These are phyloP conservation scores for Dysmachus trigonus DNA, from an alignment of 2,888 invertebrate genomes.

Conservation along the genomic window DNA sequence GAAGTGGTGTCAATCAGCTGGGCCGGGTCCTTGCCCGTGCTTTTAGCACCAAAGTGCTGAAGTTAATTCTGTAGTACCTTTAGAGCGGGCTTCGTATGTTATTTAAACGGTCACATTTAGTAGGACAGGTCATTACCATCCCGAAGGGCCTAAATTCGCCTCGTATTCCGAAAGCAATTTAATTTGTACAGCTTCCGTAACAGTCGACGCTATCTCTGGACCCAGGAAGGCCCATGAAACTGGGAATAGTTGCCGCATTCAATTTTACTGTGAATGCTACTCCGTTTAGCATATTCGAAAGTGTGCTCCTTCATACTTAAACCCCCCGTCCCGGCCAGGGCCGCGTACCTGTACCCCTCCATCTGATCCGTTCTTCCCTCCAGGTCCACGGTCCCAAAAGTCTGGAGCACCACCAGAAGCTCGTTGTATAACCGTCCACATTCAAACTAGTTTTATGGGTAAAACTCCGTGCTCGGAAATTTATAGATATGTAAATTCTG, in stretches of 20 bases:
- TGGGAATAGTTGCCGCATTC: conserved; percentile 18
- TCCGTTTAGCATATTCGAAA: conserved; percentile 20
- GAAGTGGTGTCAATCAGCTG: conserved; percentile 1
- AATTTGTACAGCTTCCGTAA: conserved; percentile 35
- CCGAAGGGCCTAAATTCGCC: background rate
- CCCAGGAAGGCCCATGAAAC: background rate
- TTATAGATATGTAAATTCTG: conserved; percentile 37
- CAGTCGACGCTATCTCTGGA: conserved; percentile 16
- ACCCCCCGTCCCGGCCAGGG: background rate
- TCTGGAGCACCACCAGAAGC: background rate
- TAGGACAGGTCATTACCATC: conserved; percentile 33
- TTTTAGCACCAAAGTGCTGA: background rate
- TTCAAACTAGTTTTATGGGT: conserved; percentile 36
- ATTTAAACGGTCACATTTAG: conserved; percentile 6
- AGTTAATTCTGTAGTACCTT: background rate
- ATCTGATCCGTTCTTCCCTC: background rate
- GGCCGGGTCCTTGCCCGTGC: background rate
- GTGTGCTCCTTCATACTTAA: conserved; percentile 21
- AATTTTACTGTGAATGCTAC: conserved; percentile 22
- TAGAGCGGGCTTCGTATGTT: background rate
- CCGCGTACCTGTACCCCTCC: background rate
- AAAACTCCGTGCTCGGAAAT: conserved; percentile 22
- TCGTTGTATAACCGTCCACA: conserved; percentile 26
- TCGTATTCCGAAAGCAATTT: conserved; percentile 22
- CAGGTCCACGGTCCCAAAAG: background rate